These are phyloP conservation scores for Crocidura indochinensis DNA, from an alignment of 2,797 vertebrate species.

Conservation along the genomic window DNA sequence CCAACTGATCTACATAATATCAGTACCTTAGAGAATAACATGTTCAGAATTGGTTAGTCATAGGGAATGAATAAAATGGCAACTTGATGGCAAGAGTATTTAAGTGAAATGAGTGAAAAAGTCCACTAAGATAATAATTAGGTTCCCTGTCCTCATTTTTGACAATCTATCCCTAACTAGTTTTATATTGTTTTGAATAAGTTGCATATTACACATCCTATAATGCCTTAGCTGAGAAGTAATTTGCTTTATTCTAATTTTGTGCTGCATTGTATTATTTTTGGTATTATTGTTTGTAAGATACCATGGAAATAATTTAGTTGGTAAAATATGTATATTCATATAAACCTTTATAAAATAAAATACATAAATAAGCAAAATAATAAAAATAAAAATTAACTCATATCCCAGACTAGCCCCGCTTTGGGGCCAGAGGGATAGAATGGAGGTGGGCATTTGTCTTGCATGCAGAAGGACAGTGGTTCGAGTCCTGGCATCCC, in stretches of 20 bases:
- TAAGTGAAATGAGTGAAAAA: not conserved
- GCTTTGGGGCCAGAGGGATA: too few relatives aligned
- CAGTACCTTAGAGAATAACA: not conserved
- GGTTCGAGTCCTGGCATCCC: too few relatives aligned
- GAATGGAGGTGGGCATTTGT: too few relatives aligned
- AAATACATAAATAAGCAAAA: not conserved
- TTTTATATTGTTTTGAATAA: not conserved
- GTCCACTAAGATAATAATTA: not conserved
- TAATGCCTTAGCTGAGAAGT: not conserved
- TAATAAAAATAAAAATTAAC: not conserved
- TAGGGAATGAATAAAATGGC: slow-evolving; percentile 45
- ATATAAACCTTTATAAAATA: slow-evolving; percentile 48
- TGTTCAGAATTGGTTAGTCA: slow-evolving; percentile 4
- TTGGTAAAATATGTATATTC: slow-evolving; percentile 56
- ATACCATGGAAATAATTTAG: slow-evolving; percentile 13
- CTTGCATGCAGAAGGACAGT: too few relatives aligned
- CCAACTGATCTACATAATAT: not conserved
- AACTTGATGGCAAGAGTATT: not conserved
- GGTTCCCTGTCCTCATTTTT: not conserved
- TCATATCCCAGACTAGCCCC: too few relatives aligned
- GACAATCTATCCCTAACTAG: not conserved
- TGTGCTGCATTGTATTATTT: not conserved
- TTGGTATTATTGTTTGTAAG: slow-evolving; percentile 41
- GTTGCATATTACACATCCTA: not conserved
- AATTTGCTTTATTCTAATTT: not conserved